phyloP scores from a whole-genome alignment of 1,140 invertebrate genomes.

The Lycorma delicatula region DNA sequence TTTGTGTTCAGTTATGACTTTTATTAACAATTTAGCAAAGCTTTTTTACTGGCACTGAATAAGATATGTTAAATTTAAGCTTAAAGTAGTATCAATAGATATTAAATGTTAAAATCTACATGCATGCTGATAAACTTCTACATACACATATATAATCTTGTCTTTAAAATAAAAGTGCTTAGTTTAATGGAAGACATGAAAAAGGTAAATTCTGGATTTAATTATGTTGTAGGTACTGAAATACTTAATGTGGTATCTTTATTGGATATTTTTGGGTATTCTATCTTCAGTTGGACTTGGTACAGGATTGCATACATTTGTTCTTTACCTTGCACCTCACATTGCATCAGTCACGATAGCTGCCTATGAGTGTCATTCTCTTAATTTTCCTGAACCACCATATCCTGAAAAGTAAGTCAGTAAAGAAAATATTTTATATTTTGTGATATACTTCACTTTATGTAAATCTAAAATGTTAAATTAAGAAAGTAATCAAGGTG shows the following conservation, averaged over 20 bases:
- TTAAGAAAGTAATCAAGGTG: constrained; percentile 1
- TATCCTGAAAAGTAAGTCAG: constrained; percentile 72
- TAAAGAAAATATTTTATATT: no score
- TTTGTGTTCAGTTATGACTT: no score
- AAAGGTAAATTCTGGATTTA: no score
- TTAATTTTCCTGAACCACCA: constrained; percentile 88
- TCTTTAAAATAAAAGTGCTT: no score
- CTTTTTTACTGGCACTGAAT: no score
- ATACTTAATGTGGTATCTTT: constrained; percentile 65
- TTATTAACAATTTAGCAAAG: no score
- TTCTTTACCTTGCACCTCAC: constrained; percentile 88
- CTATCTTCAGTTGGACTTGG: constrained; percentile 94
- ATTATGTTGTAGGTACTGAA: constrained; percentile 36
- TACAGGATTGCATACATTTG: constrained; percentile 97
- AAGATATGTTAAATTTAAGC: no score
- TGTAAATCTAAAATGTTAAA: constrained; percentile 10
- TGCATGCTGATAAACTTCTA: no score
- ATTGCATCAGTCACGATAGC: constrained; percentile 93
- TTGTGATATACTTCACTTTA: constrained; percentile 7
- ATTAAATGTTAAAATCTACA: no score
- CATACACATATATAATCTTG: no score
- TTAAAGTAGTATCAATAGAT: no score
- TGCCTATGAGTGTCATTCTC: constrained; percentile 89
- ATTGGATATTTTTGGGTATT: constrained; percentile 93
- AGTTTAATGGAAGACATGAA: no score